These are phyloP conservation scores for Rutilus rutilus DNA, from an alignment of 2,113 vertebrate genomes.

Conservation along the genomic window DNA sequence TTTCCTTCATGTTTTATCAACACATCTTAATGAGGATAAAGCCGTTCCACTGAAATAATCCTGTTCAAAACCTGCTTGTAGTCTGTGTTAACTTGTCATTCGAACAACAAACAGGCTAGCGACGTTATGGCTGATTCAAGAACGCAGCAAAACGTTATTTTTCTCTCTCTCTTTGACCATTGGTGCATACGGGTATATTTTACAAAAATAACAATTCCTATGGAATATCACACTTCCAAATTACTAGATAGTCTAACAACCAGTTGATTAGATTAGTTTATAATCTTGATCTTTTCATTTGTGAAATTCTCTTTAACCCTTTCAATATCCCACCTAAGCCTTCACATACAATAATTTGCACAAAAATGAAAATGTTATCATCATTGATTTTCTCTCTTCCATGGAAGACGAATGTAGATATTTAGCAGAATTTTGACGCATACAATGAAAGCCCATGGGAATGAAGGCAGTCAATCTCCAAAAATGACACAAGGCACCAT, in stretches of 20 bases:
- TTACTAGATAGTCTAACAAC: background rate
- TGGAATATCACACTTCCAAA: no score
- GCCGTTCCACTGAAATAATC: background rate
- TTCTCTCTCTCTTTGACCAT: no score
- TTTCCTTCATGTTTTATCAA: background rate
- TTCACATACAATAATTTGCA: background rate
- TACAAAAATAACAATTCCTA: no score
- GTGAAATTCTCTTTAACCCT: slow-evolving; percentile 3
- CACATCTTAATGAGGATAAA: slow-evolving; percentile 7
- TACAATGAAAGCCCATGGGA: background rate
- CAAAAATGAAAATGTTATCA: background rate
- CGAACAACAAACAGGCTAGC: no score
- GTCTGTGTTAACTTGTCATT: no score
- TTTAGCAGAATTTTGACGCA: background rate
- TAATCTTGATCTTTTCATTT: background rate
- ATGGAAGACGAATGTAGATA: background rate
- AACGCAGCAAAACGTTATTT: no score
- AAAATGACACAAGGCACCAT: background rate
- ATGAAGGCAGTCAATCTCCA: background rate
- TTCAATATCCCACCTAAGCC: background rate
- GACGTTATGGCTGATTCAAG: no score
- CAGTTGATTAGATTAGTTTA: background rate
- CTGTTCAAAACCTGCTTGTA: background rate
- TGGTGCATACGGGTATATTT: no score
- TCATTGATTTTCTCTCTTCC: background rate